Evolutionary conservation across 1,140 invertebrate species (phyloP).

Genomic region (Caligus rogercresseyi): DNA sequence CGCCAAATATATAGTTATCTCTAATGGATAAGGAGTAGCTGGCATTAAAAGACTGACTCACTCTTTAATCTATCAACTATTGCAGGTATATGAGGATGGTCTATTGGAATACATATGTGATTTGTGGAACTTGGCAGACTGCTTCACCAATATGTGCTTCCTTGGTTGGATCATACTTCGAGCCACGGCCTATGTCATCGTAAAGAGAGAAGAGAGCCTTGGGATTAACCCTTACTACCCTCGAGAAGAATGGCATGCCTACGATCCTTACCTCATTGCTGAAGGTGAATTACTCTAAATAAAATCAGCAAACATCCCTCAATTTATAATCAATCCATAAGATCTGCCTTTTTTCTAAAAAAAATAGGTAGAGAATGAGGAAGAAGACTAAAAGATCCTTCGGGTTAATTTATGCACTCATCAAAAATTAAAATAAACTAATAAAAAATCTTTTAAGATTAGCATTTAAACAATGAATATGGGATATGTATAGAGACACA

Average conservation of each 20-base stretch:
- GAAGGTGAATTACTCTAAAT: constrained; percentile 42
- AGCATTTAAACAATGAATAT: no score
- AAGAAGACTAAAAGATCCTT: no score
- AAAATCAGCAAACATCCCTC: constrained; percentile 37
- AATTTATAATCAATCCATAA: background rate
- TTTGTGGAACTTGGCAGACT: constrained; percentile 93
- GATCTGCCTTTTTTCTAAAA: no score
- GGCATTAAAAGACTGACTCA: no score
- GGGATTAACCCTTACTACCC: constrained; percentile 60
- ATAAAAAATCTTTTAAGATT: no score
- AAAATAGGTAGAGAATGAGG: no score
- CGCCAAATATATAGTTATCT: no score
- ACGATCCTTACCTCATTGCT: constrained; percentile 78
- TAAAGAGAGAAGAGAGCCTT: constrained; percentile 46
- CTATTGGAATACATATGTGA: constrained; percentile 74
- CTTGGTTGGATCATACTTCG: constrained; percentile 65
- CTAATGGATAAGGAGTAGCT: no score
- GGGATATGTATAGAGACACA: no score
- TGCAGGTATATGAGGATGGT: constrained; percentile 44
- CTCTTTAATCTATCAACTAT: background rate
- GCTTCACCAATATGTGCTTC: constrained; percentile 82
- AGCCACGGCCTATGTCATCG: constrained; percentile 22
- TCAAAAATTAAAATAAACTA: no score
- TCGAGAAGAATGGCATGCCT: constrained; percentile 71
- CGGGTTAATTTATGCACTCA: no score